Conservation (phyloP, 2,888 invertebrate species). For the Eugnorisma glareosa region DNA sequence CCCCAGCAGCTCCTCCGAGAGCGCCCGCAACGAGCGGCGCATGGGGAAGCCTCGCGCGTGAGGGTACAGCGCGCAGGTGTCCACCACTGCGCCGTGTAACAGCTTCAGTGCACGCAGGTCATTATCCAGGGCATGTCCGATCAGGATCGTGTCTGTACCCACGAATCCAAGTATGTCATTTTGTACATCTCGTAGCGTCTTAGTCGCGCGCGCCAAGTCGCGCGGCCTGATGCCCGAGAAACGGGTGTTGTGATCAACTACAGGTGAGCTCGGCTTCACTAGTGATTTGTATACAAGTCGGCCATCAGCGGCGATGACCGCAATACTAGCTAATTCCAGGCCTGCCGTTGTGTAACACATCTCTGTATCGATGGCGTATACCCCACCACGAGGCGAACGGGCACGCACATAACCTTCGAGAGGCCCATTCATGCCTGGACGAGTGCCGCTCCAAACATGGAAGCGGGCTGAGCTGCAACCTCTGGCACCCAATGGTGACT, state of each 20-base stretch:
- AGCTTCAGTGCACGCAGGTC: constrained; percentile 97
- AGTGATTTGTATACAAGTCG: constrained; percentile 95
- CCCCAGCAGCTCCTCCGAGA: constrained; percentile 93
- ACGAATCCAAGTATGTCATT: constrained; percentile 95
- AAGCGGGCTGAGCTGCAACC: constrained; percentile 92
- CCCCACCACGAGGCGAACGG: constrained; percentile 88
- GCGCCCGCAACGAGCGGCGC: constrained; percentile 94
- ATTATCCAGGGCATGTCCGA: constrained; percentile 98
- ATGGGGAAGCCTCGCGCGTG: constrained; percentile 96
- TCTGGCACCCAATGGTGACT: constrained; percentile 83
- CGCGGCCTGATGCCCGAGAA: constrained; percentile 96
- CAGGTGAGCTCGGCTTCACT: constrained; percentile 95
- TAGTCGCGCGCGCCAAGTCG: constrained; percentile 91
- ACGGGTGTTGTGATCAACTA: constrained; percentile 98
- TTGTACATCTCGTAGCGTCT: constrained; percentile 95
- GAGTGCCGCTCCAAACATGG: constrained; percentile 95
- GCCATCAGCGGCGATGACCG: constrained; percentile 94
- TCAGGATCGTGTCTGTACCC: constrained; percentile 95
- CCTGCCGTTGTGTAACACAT: constrained; percentile 98
- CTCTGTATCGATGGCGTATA: constrained; percentile 98
- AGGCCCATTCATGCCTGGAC: constrained; percentile 93
- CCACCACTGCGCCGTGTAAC: constrained; percentile 95
- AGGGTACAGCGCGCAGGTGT: constrained; percentile 97
- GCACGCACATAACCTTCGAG: constrained; percentile 92
- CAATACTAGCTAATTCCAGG: constrained; percentile 96